A percentile compares a stretch with the other conserved stretches of the same genome.
Conservation (phyloP, 2,797 vertebrate genomes). For the Hydrolagus colliei region DNA sequence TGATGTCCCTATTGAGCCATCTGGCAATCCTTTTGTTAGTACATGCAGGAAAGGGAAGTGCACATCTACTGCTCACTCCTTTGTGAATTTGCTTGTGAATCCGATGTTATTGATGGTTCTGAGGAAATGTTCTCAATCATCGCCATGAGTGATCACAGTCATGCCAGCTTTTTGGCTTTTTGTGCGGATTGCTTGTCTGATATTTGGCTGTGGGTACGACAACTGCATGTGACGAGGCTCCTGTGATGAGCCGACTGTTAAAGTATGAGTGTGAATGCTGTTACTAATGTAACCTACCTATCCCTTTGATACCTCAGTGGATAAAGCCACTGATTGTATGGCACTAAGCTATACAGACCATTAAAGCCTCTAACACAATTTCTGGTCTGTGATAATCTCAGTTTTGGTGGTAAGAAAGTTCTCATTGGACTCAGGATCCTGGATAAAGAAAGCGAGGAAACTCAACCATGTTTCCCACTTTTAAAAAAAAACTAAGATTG, state of each 20-base stretch:
- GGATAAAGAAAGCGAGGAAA: too few species aligned
- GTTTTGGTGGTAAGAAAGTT: too few species aligned
- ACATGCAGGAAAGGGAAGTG: not conserved
- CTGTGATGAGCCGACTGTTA: not conserved
- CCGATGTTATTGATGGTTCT: conserved; percentile 1
- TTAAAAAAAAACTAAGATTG: too few species aligned
- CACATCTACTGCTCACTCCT: not conserved
- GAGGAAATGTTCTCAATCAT: conserved; percentile 9
- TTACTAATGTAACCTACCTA: too few species aligned
- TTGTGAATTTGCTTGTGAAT: conserved; percentile 23
- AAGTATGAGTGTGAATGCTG: not conserved
- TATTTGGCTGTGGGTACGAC: not conserved
- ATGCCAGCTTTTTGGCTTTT: not conserved
- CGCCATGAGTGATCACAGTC: not conserved
- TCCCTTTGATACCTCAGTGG: too few species aligned
- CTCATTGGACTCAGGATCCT: too few species aligned
- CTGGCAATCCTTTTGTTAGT: conserved; percentile 26
- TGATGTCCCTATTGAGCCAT: conserved; percentile 23
- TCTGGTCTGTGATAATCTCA: too few species aligned
- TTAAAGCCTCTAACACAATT: too few species aligned
- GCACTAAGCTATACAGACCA: too few species aligned
- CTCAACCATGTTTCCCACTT: too few species aligned
- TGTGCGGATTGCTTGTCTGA: not conserved
- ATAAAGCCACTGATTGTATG: too few species aligned
- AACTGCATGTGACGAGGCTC: not conserved